Evolutionary conservation across 1,140 invertebrate species (phyloP).

Genomic region (Drosophila punjabiensis): DNA sequence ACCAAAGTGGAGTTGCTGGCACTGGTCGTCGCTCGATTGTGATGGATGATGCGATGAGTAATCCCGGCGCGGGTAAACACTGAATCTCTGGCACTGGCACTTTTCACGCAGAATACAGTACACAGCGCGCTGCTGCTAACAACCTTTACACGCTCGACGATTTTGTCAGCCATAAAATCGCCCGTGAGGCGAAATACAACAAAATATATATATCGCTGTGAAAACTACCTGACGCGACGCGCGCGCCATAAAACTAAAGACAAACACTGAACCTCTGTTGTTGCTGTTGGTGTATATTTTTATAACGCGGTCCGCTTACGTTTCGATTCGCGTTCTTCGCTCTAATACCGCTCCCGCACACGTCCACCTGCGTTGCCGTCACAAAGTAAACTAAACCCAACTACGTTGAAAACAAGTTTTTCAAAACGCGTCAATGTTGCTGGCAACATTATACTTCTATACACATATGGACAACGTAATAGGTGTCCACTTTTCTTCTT

Average conservation of each 20-base stretch:
- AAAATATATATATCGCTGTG: conserved; percentile 48
- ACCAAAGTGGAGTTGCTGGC: conserved; percentile 47
- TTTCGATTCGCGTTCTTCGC: conserved; percentile 54
- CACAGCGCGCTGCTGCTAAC: conserved; percentile 51
- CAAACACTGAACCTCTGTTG: conserved; percentile 57
- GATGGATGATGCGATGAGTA: conserved; percentile 48
- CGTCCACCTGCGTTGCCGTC: conserved; percentile 79
- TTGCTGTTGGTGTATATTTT: conserved; percentile 50
- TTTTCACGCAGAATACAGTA: conserved; percentile 37
- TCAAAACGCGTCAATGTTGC: conserved; percentile 44
- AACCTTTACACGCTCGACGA: conserved; percentile 73
- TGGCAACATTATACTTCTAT: conserved; percentile 3
- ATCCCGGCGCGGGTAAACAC: conserved; percentile 46
- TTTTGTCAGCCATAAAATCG: conserved; percentile 60
- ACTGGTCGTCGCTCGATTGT: neutral
- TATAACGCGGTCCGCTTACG: conserved; percentile 63
- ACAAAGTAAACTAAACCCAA: conserved; percentile 80
- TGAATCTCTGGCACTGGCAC: conserved; percentile 45
- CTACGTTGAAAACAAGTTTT: conserved; percentile 81
- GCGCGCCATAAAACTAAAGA: conserved; percentile 76
- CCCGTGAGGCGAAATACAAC: conserved; percentile 46
- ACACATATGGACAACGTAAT: neutral
- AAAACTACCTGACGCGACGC: conserved; percentile 76
- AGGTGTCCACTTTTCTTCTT: neutral
- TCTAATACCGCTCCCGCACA: conserved; percentile 41